Base-by-base conservation (phyloP, 1,140 invertebrate genomes). In the Pseudomyrmex sp. region DNA sequence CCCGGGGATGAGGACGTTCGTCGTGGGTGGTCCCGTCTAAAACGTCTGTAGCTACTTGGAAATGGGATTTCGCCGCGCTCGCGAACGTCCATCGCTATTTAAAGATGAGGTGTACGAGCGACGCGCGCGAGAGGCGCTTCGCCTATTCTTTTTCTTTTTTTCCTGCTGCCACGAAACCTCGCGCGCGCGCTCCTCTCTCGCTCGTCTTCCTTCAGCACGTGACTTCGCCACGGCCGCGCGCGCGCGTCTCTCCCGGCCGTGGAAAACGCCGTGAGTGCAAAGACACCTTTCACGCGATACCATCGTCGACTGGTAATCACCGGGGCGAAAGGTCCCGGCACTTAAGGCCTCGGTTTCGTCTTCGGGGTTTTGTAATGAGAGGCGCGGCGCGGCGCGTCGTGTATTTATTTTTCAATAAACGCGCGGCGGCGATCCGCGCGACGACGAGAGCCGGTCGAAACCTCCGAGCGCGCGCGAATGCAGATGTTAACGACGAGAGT, bases 221-320 rank as follows among this genome's bases (percentile, higher is more conserved):
- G 84, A 89, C 74, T 85, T 44, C 5, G 13, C 50, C 13, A 52
- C 63, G 79, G 56, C 26, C 48, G 26, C 48, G 4, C 54, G 54
- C 15, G 35, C 35, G 35, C 35, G 4, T 35, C 35, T 35, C 35
- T 35, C 26, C 26, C 35, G 52, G 35, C 35, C 54, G 58, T 82
- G 87, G 83, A 88, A 88, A 87, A 88, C 87, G 76, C 88, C 77
- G 85, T 87, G 85, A 90, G 89, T 90, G 91, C 85, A 91, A 90
- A 91, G 89, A 90, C 90, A 92, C 91, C 91, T 92, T 92, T 91
- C 91, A 91, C 90, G 91, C 89, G 90, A 91, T 87, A 82, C 66
- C 82, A 76, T 77, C 82, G 83, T 76, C 48, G 68, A 18, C 82
- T 4, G 75, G 88, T 89, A 89, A 89, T 89, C 87, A 75, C 23